Percentiles rank a stretch among this genome's conserved stretches.
Conservation (phyloP, 2,797 vertebrate species). For the Acipenser oxyrinchus region DNA sequence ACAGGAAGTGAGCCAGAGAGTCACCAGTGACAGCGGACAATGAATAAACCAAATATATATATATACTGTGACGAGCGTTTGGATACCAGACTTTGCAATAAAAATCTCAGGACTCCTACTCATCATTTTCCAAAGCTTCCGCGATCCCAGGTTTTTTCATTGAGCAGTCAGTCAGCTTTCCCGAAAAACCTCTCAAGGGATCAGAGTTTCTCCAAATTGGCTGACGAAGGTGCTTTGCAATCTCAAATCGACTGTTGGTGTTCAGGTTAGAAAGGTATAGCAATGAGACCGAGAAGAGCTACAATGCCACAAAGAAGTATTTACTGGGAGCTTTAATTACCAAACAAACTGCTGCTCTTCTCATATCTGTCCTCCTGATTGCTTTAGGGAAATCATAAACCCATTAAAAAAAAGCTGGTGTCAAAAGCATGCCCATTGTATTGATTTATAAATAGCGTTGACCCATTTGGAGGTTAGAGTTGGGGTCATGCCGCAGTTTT, state of each 20-base stretch:
- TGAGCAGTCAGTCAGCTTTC: conserved; percentile 16
- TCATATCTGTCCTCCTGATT: no score
- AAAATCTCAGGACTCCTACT: conserved; percentile 49
- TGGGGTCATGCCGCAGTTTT: no score
- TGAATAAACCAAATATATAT: conserved; percentile 33
- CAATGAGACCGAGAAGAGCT: no score
- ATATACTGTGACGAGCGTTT: conserved; percentile 22
- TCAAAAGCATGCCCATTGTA: no score
- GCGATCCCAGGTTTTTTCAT: conserved; percentile 13
- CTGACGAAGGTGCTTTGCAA: background rate
- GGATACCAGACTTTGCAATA: conserved; percentile 23
- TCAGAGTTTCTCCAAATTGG: conserved; percentile 15
- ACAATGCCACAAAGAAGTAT: no score
- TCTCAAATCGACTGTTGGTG: conserved; percentile 16
- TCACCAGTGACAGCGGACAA: conserved; percentile 38
- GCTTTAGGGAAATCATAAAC: no score
- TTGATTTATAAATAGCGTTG: no score
- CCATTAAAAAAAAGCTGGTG: no score
- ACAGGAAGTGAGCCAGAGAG: conserved; percentile 39
- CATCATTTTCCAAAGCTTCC: conserved; percentile 9
- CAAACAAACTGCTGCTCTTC: no score
- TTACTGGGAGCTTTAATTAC: no score
- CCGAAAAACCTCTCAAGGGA: conserved; percentile 12
- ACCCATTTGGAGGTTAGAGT: no score
- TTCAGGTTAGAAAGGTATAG: conserved; percentile 4